Evolutionary conservation across 2,113 vertebrate genomes (phyloP), one percentile per base, ranked within the genome.

Genomic region (Herpetotheres cachinnans): DNA sequence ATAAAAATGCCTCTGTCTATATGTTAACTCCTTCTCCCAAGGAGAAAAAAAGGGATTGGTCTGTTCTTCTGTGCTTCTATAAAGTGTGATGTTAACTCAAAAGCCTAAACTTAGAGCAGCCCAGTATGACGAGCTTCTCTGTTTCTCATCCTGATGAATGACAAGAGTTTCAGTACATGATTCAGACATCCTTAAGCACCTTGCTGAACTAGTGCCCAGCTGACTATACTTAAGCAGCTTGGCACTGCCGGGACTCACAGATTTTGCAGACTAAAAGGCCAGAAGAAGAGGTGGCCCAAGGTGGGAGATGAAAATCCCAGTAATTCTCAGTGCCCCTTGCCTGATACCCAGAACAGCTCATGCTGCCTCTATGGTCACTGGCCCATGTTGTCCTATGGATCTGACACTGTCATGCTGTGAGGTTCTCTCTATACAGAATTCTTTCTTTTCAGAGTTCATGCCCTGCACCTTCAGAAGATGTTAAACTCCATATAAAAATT

Each of bases 321-420:
- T 5, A 16, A 22, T 70, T 52, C 34, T 63, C 4, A 10, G 34
- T 36, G 17, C 5, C 24, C 42, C 25, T 79, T 85, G 16, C 21
- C n/a, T 22, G 17, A 40, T 42, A 42, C 15, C 5, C 54, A 59
- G 40, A 76, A 11, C 20, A 79, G 13, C 7, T 70, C 0, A 0
- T 63, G 20, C 30, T 92, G 13, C n/a, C 6, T 54, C 40, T 50
- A 32, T 72, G 40, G 10, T 55, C 56, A 21, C 16, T 54, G 34
- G 8, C 10, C 36, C 6, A 0, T 6, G 16, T 6, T 54, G 27
- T 12, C 14, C 30, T 14, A 2, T 9, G 32, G 44, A 24, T 6
- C 56, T 74, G 34, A n/a, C 2, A 1, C 11, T 29, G 40, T 44
- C 59, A 20, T 1, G 1, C 15, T 55, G 47, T 40, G 50, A 66